These are phyloP conservation scores for Sandelia bainsii DNA, from an alignment of 2,797 vertebrate species.

Conservation along the genomic window DNA sequence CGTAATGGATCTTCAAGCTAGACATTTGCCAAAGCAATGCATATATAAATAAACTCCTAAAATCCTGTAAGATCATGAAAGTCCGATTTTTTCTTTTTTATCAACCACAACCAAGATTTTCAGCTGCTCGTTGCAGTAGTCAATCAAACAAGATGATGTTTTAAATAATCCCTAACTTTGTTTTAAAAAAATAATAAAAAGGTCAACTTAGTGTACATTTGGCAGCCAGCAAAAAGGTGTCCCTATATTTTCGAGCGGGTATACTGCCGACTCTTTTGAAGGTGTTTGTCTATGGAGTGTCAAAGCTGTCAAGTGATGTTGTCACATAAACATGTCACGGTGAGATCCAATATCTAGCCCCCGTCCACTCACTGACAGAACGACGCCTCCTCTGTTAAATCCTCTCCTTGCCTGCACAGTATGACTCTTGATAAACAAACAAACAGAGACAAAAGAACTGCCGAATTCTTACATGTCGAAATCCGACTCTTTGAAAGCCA, in stretches of 20 bases:
- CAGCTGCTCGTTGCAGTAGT: slow-evolving; percentile 1
- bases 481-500: slow-evolving; percentile 68
- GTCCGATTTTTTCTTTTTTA: neutral
- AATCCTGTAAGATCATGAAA: neutral
- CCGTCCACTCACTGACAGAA: slow-evolving; percentile 78
- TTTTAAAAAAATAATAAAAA: slow-evolving; percentile 25
- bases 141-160: slow-evolving; percentile 31
- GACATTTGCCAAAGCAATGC: neutral
- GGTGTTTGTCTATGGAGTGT: slow-evolving; percentile 78
- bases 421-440: slow-evolving; percentile 73
- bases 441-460: slow-evolving; percentile 76
- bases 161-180: slow-evolving; percentile 30
- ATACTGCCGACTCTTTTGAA: slow-evolving; percentile 75
- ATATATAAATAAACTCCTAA: neutral
- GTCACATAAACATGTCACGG: slow-evolving; percentile 82
- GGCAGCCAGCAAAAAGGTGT: slow-evolving; percentile 58
- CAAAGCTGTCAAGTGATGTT: slow-evolving; percentile 79
- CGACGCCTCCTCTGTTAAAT: slow-evolving; percentile 68
- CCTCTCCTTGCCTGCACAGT: slow-evolving; percentile 65
- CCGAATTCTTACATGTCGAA: slow-evolving; percentile 61
- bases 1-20: too few species aligned
- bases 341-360: slow-evolving; percentile 81
- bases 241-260: slow-evolving; percentile 60
- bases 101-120: neutral
- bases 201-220: slow-evolving; percentile 67